Evolutionary conservation across 2,888 invertebrate genomes (phyloP), one percentile per base, ranked within the genome.

Genomic region (Adineta ricciae): DNA sequence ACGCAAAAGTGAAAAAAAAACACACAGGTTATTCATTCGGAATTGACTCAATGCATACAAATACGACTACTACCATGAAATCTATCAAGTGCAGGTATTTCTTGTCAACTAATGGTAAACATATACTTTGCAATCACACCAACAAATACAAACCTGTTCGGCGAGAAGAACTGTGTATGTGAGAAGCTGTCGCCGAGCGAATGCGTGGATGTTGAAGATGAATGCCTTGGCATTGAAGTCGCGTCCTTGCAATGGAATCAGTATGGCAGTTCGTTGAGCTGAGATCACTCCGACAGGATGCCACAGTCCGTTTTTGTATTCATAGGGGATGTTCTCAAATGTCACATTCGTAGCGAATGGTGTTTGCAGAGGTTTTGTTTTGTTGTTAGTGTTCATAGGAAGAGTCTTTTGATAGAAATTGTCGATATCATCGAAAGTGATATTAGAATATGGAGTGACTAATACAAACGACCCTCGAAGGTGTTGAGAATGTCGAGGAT

Each of bases 171-270:
- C 78, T 83, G 32, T 54, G 24, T 85, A 85, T 38, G 50, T 84
- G 41, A 85, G 72, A n/a, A 50, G 27, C 8, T 78, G 82, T 16
- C 38, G 54, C 78, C 83, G 78, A 14, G 73, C 72, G 27, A 78
- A 85, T 36, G 84, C 52, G 49, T 85, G 85, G 16, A 85, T 78
- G 27, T 85, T 85, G 9, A 85, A 50, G n/a, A 85, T 14, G 84
- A 85, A 85, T 21, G 52, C n/a, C 38, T 85, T 85, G 14, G 83
- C 36, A 78, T 85, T 85, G 11, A 78, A 78, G 14, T 78, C 41
- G 38, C 78, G 38, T 41, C 41, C 78, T 78, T 78, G 78, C 11
- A 78, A 78, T 78, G 78, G 78, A n/a, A 78, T n/a, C n/a, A 78
- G 14, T 41, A 78, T 78, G 14, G 41, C 78, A 24, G 78, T n/a